Base-by-base conservation (phyloP, 2,888 invertebrate species). In the Pinctada fucata region DNA sequence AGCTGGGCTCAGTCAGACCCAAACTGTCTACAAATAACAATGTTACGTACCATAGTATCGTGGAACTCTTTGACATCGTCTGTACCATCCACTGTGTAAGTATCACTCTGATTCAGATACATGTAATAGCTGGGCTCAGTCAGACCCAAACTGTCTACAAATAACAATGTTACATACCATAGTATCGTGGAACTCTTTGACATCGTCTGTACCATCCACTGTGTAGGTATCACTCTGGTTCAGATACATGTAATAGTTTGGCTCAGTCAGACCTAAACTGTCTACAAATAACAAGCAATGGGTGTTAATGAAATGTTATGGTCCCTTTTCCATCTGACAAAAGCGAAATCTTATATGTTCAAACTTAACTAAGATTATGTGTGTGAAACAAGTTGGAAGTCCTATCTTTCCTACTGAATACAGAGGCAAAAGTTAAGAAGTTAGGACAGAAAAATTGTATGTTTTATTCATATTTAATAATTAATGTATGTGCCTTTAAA, bases 141-240 rank as follows among this genome's bases (percentile, higher is more conserved):
- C 71, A 95, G 90, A 47, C 95, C 95, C 65, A 95, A 93, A 68
- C 94, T 93, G 72, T 93, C 95, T 95, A 90, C 47, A 91, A 31
- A 31, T 31, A 31, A 31, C 31, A 1, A 31, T 31, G 31, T 31
- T 66, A 65, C 88, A 81, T 85, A 94, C 94, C 87, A 95, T 89
- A 0, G 95, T 95, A 88, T 95, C 95, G 86, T 94, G 93, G 89
- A 95, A 95, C 82, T 95, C 95, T 78, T 94, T 93, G 2, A 93
- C 93, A 90, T 95, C 95, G 86, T 95, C 94, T 0, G 94, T 94
- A n/a, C 94, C 95, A 69, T 95, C 95, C 3, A 95, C 95, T 80
- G 92, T 93, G 89, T 94, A 94, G 31, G 94, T 94, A 3, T 93
- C 93, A 81, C 94, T 94, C 88, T 94, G 94, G 84, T 93, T 94